Base-by-base conservation (phyloP, 2,888 invertebrate genomes). In the Craniophora ligustri region DNA sequence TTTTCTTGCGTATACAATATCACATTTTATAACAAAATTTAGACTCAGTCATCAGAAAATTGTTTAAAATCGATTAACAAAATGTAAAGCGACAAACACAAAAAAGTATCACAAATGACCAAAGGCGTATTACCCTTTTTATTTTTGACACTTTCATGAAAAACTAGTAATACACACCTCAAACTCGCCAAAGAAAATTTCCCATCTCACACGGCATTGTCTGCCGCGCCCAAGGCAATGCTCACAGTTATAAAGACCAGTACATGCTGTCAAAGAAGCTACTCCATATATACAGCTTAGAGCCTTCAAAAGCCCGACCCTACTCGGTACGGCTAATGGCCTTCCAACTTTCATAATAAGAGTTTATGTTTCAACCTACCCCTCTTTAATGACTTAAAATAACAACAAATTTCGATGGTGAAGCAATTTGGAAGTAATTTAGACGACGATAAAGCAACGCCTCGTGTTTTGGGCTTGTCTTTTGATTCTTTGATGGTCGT, bases 321-420 rank as follows among this genome's bases (percentile, higher is more conserved):
- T 55, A 67, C 63, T 28, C 35, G 38, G 47, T 40, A 49, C 75
- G 45, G 59, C 67, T 79, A 76, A 80, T 77, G 59, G 76, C 61
- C 67, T 75, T 57, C 68, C 67, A 78, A 78, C 74, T 76, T 75
- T 72, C 65, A 70, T 79, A 78, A 80, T 78, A 79, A 68, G 68
- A 77, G 71, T 79, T 79, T 77, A 81, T 75, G 71, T 70, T 67
- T 70, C 74, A 66, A 67, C 60, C 61, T 50, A 59, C 49, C 57
- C n/a, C 53, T 58, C 63, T 58, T 74, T 76, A 78, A 79, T 71
- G 70, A 68, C 72, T 70, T 63, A 61, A 67, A 75, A 72, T 73
- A 73, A 73, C 68, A 72, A 76, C 70, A 72, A 74, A 74, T 67
- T 72, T 70, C 67, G 72, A 66, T 66, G 61, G 60, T 39, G 34